These are phyloP conservation scores for Dolomedes plantarius DNA, from an alignment of 2,888 invertebrate genomes.

Conservation along the genomic window DNA sequence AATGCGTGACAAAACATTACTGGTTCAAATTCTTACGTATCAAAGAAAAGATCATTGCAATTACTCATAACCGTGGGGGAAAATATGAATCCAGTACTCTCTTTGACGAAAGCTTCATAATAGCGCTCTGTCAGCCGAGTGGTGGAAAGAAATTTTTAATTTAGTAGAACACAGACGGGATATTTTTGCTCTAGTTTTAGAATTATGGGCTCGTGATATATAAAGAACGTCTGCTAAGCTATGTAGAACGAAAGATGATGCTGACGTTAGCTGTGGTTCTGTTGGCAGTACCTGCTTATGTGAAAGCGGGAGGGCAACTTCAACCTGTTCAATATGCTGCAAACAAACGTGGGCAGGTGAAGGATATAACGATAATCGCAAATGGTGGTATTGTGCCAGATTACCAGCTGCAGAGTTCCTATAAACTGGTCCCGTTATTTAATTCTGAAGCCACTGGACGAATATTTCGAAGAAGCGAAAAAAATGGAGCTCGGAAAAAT, in stretches of 20 bases:
- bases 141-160: background rate
- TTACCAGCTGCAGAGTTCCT: conserved; percentile 28
- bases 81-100: background rate
- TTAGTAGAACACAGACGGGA: too few relatives aligned
- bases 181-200: too few relatives aligned
- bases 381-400: conserved; percentile 41
- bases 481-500: background rate
- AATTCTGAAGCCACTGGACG: background rate
- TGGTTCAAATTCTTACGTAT: background rate
- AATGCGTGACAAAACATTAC: conserved; percentile 25
- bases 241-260: background rate
- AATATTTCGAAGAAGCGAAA: background rate
- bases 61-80: background rate
- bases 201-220: too few relatives aligned
- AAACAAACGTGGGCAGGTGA: background rate
- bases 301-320: background rate
- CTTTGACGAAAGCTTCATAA: background rate
- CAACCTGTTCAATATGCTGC: background rate
- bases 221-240: too few relatives aligned
- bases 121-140: background rate
- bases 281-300: background rate
- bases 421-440: conserved; percentile 19
- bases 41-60: background rate
- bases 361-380: conserved; percentile 17
- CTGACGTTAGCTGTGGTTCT: background rate